Conservation (phyloP, 2,113 vertebrate species). For the Poeciliopsis retropinna region DNA sequence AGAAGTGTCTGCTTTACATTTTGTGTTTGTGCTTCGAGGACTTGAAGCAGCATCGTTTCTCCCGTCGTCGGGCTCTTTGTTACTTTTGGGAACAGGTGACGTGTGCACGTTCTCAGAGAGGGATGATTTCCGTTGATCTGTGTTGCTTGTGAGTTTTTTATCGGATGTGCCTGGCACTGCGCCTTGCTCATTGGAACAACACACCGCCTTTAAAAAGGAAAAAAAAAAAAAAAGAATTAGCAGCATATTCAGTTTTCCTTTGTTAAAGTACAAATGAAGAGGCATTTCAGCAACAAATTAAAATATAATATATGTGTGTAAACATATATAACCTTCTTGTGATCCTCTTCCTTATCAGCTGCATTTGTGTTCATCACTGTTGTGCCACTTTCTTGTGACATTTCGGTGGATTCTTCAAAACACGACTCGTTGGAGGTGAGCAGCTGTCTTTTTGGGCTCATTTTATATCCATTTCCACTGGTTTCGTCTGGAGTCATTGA, state of each 20-base stretch:
- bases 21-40: not conserved
- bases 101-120: not conserved
- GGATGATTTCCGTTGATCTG: not conserved
- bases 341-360: not conserved
- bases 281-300: too few species aligned
- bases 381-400: not conserved
- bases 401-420: not conserved
- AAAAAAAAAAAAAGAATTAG: not conserved
- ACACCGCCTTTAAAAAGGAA: conserved; percentile 42
- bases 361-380: not conserved
- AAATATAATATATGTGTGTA: too few species aligned
- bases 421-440: not conserved
- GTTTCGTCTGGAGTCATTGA: not conserved
- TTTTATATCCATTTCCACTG: not conserved
- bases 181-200: not conserved
- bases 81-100: not conserved
- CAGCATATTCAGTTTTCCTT: not conserved
- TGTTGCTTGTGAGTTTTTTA: not conserved
- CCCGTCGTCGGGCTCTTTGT: not conserved
- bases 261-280: too few species aligned
- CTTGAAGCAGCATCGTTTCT: not conserved
- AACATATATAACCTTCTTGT: too few species aligned
- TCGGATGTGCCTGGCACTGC: not conserved
- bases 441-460: not conserved
- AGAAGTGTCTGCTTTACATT: not conserved